phyloP scores from a whole-genome alignment of 2,113 vertebrate species.

The Planiliza haematocheilus region DNA sequence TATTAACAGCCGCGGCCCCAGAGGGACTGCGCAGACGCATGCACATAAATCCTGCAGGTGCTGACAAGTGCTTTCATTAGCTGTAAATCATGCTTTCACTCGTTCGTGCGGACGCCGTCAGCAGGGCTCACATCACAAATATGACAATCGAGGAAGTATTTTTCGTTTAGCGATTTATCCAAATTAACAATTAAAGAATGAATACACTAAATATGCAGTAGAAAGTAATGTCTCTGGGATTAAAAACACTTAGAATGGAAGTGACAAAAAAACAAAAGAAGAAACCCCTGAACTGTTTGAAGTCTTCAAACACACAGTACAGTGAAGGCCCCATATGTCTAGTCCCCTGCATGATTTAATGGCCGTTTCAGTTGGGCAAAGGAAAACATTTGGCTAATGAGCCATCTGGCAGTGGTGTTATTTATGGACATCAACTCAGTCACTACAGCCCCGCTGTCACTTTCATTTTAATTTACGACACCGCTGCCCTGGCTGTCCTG shows the following conservation, averaged over 20 bases:
- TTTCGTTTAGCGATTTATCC: not conserved
- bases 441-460: conserved; percentile 16
- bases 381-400: conserved; percentile 45
- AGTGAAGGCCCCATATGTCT: not conserved
- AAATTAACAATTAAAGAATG: too few species aligned
- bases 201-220: too few species aligned
- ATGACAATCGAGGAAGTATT: not conserved
- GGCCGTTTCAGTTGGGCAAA: conserved; percentile 11
- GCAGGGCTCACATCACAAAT: conserved; percentile 17
- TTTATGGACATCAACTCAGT: conserved; percentile 19
- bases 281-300: too few species aligned
- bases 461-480: conserved; percentile 7
- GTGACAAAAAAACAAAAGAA: too few species aligned
- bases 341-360: conserved; percentile 42
- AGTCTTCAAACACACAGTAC: too few species aligned
- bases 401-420: conserved; percentile 24
- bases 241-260: too few species aligned
- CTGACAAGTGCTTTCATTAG: conserved; percentile 80
- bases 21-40: conserved; percentile 68
- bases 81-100: conserved; percentile 69
- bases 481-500: not conserved
- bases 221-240: too few species aligned
- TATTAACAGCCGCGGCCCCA: conserved; percentile 36
- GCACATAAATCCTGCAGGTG: conserved; percentile 73
- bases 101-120: conserved; percentile 45